Percentiles rank a stretch among this genome's conserved stretches.
Conservation (phyloP, 2,888 invertebrate species). For the Smittia sp. region DNA sequence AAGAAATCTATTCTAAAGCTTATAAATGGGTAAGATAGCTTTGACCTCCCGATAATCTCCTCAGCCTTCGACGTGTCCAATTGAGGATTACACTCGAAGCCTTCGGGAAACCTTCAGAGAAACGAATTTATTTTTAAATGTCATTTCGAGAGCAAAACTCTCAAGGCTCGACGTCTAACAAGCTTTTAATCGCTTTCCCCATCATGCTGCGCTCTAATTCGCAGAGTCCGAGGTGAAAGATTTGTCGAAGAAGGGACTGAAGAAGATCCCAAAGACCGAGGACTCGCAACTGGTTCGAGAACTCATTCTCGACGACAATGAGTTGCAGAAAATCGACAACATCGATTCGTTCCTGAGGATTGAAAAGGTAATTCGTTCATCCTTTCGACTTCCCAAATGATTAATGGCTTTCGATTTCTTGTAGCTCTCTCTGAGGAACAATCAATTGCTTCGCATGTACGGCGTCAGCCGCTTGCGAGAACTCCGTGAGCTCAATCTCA, state of each 20-base stretch:
- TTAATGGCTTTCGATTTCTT: conserved; percentile 45
- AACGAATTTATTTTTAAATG: background rate
- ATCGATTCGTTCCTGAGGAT: conserved; percentile 77
- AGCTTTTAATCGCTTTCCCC: background rate
- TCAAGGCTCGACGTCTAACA: background rate
- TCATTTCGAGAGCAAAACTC: background rate
- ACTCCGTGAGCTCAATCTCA: conserved; percentile 75
- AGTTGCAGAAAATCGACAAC: conserved; percentile 81
- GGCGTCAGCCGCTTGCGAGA: conserved; percentile 72
- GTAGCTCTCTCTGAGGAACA: conserved; percentile 81
- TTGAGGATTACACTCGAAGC: background rate
- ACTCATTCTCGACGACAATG: conserved; percentile 81
- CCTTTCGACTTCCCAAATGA: background rate
- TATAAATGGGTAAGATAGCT: background rate
- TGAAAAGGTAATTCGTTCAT: conserved; percentile 60
- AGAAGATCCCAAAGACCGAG: conserved; percentile 71
- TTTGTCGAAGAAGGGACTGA: conserved; percentile 74
- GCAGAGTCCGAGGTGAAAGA: conserved; percentile 51
- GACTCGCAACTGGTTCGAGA: conserved; percentile 67
- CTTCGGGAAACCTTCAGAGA: background rate
- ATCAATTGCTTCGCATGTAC: conserved; percentile 83
- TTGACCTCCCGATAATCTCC: background rate
- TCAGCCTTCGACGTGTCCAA: background rate
- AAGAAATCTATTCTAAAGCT: background rate
- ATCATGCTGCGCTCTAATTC: background rate